These are phyloP conservation scores for Stegostoma tigrinum DNA, from an alignment of 2,113 vertebrate species.

Conservation along the genomic window DNA sequence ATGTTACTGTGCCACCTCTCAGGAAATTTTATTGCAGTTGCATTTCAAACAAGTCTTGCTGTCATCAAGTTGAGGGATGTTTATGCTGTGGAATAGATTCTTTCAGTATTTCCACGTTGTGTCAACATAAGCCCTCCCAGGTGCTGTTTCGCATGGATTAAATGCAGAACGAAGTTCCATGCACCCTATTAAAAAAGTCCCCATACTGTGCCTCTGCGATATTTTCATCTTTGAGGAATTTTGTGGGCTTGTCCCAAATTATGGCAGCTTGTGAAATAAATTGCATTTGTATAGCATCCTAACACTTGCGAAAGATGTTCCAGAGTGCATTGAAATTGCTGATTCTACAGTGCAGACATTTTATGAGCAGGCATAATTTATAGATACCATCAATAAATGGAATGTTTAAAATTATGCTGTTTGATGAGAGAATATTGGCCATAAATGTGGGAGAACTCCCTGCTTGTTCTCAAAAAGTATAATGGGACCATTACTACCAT, in stretches of 20 bases:
- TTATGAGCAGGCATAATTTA: not conserved
- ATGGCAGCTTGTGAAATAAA: not conserved
- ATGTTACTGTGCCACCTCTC: not conserved
- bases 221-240: not conserved
- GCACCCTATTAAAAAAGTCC: not conserved
- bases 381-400: not conserved
- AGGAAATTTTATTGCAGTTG: not conserved
- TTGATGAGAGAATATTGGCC: not conserved
- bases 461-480: not conserved
- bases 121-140: not conserved
- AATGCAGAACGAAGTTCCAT: not conserved
- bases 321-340: not conserved
- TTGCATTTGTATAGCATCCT: not conserved
- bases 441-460: not conserved
- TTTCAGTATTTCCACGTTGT: not conserved
- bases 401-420: not conserved
- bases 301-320: not conserved
- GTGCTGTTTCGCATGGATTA: not conserved
- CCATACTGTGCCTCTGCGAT: not conserved
- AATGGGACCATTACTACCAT: not conserved
- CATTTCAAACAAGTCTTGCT: not conserved
- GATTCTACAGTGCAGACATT: not conserved
- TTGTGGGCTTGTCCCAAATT: not conserved
- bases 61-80: not conserved
- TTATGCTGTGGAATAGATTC: not conserved